A percentile compares a stretch with the other conserved stretches of the same genome.
phyloP scores from a whole-genome alignment of 2,113 vertebrate genomes.

The Mastomys natalensis region DNA sequence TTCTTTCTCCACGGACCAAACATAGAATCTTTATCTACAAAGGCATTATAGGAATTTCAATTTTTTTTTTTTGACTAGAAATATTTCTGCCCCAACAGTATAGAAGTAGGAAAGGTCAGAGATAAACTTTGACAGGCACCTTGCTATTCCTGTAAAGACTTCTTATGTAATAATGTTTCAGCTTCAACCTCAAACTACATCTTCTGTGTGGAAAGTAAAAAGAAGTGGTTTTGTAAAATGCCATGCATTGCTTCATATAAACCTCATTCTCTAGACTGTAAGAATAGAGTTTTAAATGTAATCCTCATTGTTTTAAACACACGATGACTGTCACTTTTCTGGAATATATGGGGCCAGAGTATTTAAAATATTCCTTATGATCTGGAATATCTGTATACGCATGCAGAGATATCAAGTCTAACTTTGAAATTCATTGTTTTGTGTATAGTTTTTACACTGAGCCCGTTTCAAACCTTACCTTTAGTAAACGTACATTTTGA shows the following conservation, averaged over 20 bases:
- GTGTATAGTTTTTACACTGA: background rate
- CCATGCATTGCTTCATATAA: background rate
- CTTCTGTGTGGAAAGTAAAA: background rate
- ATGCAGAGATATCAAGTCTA: background rate
- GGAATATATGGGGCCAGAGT: background rate
- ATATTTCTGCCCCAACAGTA: background rate
- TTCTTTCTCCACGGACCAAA: background rate
- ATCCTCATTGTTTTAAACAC: background rate
- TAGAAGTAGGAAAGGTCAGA: background rate
- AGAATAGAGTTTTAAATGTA: background rate
- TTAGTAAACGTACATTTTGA: background rate
- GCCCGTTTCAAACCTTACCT: background rate
- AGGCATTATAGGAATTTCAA: background rate
- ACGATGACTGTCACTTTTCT: background rate
- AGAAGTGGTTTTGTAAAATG: constrained; percentile 22
- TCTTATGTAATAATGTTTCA: background rate
- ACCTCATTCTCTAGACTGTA: background rate
- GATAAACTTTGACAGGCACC: background rate
- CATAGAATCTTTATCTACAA: background rate
- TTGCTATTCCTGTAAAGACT: background rate
- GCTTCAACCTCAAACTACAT: background rate
- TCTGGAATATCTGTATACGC: background rate
- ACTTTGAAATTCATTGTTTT: background rate
- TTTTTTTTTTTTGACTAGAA: constrained; percentile 30
- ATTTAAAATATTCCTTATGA: background rate